Evolutionary conservation across 2,113 vertebrate genomes (phyloP).

Genomic region (Rana temporaria): DNA sequence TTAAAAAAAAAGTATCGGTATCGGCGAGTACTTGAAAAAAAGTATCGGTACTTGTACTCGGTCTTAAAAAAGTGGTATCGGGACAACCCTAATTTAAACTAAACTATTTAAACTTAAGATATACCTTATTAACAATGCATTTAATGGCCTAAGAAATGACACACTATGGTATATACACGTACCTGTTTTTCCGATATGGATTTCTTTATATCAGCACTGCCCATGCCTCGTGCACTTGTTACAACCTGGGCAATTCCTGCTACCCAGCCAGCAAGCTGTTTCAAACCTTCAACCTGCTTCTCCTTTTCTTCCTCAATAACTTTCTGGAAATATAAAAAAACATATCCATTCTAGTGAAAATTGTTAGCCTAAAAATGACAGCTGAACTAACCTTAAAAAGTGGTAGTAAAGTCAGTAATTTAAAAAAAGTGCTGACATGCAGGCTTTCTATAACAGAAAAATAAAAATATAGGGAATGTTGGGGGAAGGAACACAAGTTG

Average conservation of each 20-base stretch:
- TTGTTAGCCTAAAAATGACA: too few relatives aligned
- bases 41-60: too few relatives aligned
- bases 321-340: slow-evolving; percentile 77
- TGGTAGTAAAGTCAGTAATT: too few relatives aligned
- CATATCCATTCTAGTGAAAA: not conserved
- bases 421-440: too few relatives aligned
- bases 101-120: too few relatives aligned
- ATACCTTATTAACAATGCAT: not conserved
- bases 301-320: slow-evolving; percentile 95
- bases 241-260: slow-evolving; percentile 76
- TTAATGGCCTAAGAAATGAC: not conserved
- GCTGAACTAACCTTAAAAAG: not conserved
- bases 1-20: too few relatives aligned
- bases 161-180: not conserved
- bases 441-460: too few relatives aligned
- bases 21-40: too few relatives aligned
- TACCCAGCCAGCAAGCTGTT: slow-evolving; percentile 89
- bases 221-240: slow-evolving; percentile 63
- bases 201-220: slow-evolving; percentile 76
- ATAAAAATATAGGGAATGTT: too few relatives aligned
- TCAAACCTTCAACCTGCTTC: slow-evolving; percentile 87
- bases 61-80: too few relatives aligned
- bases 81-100: too few relatives aligned
- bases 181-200: slow-evolving; percentile 93
- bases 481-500: too few relatives aligned